Evolutionary conservation across 2,797 vertebrate genomes (phyloP).

Genomic region (Betta splendens): DNA sequence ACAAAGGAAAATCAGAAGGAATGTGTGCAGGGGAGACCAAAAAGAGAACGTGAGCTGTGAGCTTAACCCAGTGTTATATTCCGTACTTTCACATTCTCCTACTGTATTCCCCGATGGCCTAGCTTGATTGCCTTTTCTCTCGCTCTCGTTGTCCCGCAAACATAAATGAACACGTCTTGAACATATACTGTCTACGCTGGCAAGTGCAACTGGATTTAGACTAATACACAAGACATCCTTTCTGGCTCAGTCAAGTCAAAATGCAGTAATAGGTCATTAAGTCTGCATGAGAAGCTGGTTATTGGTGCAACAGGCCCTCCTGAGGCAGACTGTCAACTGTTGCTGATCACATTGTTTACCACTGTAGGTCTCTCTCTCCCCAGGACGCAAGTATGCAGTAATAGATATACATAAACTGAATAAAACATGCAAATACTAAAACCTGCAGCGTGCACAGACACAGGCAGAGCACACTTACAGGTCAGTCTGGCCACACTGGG

Average conservation of each 20-base stretch:
- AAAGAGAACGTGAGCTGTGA: constrained; percentile 5
- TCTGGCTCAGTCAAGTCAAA: constrained; percentile 54
- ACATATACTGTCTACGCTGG: constrained; percentile 44
- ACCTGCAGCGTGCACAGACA: constrained; percentile 9
- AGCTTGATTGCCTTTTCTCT: constrained; percentile 37
- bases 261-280: constrained; percentile 33
- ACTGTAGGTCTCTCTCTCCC: constrained; percentile 33
- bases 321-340: constrained; percentile 60
- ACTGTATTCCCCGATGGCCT: constrained; percentile 38
- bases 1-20: constrained; percentile 19
- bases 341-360: constrained; percentile 44
- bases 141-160: constrained; percentile 10
- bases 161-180: constrained; percentile 8
- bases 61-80: constrained; percentile 31
- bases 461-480: constrained; percentile 11
- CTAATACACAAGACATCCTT: constrained; percentile 33
- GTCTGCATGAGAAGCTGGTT: constrained; percentile 36
- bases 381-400: constrained; percentile 34
- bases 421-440: constrained; percentile 19
- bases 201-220: constrained; percentile 62
- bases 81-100: constrained; percentile 51
- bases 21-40: background rate
- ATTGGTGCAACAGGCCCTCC: constrained; percentile 28
- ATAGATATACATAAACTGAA: constrained; percentile 40
- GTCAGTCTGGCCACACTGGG: constrained; percentile 53